Evolutionary conservation across 2,888 invertebrate genomes (phyloP), one percentile per base, ranked within the genome.

Genomic region (Falcaria lacertinaria): DNA sequence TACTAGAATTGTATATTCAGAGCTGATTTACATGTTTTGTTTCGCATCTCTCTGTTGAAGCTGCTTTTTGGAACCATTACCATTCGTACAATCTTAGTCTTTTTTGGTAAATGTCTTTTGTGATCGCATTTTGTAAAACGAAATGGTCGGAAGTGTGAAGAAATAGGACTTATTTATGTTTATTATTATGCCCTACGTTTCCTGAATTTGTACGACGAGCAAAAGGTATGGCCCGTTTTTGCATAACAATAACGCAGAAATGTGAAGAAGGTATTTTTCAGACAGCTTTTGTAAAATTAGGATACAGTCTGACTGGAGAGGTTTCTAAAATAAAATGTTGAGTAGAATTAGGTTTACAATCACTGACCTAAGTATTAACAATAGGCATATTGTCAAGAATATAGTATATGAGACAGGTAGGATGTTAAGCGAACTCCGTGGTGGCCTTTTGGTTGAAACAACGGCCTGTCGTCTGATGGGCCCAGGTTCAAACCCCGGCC

Each of bases 1-100:
- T 13, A 36, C 14, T 22, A 22, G 14, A 36, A 36, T 22, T 37
- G 22, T 15, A 15, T 14, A 25, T 25, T 22, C 22, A 1, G 8
- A 14, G 33, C 14, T 37, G 37, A 37, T 37, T 22, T 37, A 22
- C 37, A 37, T 37, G 6, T 37, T 37, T 37, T 37, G 37, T 22
- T 14, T 25, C 28, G 28, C 11, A 28, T 28, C 28, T 28, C 11
- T 3, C 16, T 37, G 25, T 25, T 37, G 22, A 25, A 28, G 28
- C 28, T 28, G 28, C 11, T 28, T 28, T 28, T 28, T 28, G 3
- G 6, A 11, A 11, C 3, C 7, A 28, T 28, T 28, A 11, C 28
- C 28, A 28, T 28, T 28, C 28, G 28, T 28, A 11, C 28, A 11
- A 28, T 11, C 28, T 28, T 37, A 37, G 37, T 22, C 22, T 22